phyloP scores from a whole-genome alignment of 1,140 invertebrate genomes.

The Danaus melanippus region DNA sequence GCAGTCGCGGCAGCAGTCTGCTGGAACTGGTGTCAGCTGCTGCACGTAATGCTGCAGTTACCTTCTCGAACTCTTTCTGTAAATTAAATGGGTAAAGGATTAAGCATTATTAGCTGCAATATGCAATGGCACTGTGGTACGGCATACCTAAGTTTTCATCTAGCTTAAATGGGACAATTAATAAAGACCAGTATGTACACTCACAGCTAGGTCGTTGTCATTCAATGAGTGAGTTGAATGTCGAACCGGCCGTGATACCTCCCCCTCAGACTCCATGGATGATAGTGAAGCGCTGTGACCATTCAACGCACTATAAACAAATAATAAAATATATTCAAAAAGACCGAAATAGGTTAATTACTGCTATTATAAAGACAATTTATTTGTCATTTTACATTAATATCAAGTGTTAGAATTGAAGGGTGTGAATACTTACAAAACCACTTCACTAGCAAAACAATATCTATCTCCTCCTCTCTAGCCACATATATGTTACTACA shows the following conservation, averaged over 20 bases:
- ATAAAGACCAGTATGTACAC: conserved; percentile 17
- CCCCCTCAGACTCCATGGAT: conserved; percentile 81
- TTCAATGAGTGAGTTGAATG: conserved; percentile 87
- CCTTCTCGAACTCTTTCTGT: conserved; percentile 62
- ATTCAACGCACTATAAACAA: conserved; percentile 47
- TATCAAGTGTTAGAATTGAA: no score
- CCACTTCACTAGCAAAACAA: no score
- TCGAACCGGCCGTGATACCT: conserved; percentile 68
- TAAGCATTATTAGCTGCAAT: no score
- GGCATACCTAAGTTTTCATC: no score
- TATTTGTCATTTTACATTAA: no score
- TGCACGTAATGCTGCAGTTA: conserved; percentile 49
- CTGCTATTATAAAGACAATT: no score
- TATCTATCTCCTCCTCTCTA: no score
- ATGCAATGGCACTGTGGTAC: background rate
- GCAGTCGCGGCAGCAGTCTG: conserved; percentile 75
- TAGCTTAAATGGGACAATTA: no score
- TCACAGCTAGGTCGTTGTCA: conserved; percentile 86
- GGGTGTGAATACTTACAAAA: no score
- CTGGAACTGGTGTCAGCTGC: conserved; percentile 23
- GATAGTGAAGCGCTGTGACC: conserved; percentile 76
- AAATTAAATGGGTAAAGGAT: background rate
- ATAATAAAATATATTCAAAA: conserved; percentile 6
- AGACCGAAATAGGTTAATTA: no score
- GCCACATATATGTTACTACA: no score